Evolutionary conservation across 2,797 vertebrate genomes (phyloP), one percentile per base, ranked within the genome.

Genomic region (Geotrypetes seraphini): DNA sequence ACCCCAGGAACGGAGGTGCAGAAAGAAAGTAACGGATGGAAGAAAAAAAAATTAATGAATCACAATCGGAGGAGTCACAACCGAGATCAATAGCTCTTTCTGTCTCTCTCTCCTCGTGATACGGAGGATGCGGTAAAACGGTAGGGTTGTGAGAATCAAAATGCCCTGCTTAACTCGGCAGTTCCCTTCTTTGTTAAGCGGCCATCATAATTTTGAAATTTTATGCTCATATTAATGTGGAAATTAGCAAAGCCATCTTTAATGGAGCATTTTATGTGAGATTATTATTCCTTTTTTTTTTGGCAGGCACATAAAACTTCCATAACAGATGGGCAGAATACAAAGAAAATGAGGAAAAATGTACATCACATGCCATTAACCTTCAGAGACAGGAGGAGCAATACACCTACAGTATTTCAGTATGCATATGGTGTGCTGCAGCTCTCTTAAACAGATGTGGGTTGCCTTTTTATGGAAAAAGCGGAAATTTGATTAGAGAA

Each of bases 201-300:
- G n/a, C n/a, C n/a, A n/a, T n/a, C n/a, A n/a, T n/a, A n/a, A n/a
- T n/a, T n/a, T n/a, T n/a, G n/a, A n/a, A n/a, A 36, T 14, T 20
- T 10, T 21, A 38, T 47, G 30, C 30, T 35, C 4, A 26, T 11
- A 14, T 12, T 47, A 32, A 39, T 5, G 3, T 9, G 6, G 12
- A 12, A 40, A 34, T 8, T 18, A 47, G 42, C 20, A 32, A 32
- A 40, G 13, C 1, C 12, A 23, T 31, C 31, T 43, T 20, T 22
- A 42, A 50, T 36, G 31, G 19, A 28, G 19, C 25, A 19, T n/a
- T 25, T 36, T 60, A 47, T 42, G 25, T 51, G 42, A 46, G 63
- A 36, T 20, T 59, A 50, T 51, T 60, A n/a, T n/a, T n/a, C n/a
- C n/a, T n/a, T n/a, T n/a, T 51, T 60, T 41, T 22, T 57, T 46